Conservation (phyloP, 2,888 invertebrate species). For the Drosophila picticornis region DNA sequence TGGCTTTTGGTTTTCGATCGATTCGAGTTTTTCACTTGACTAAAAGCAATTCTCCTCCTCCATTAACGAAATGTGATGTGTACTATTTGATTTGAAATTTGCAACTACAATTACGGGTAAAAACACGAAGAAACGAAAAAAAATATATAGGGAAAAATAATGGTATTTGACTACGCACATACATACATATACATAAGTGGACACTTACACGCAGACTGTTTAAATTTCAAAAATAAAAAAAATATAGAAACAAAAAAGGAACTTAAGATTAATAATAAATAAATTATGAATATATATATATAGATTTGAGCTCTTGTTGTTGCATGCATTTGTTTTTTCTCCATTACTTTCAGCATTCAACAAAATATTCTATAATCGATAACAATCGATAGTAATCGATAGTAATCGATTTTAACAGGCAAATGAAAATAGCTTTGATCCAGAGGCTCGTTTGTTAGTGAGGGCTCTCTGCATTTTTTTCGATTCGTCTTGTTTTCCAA, state of each 20-base stretch:
- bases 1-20: slow-evolving; percentile 4
- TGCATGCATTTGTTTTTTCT: slow-evolving; percentile 55
- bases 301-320: slow-evolving; percentile 61
- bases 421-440: slow-evolving; percentile 34
- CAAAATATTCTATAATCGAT: slow-evolving; percentile 23
- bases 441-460: slow-evolving; percentile 16
- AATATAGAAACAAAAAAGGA: slow-evolving; percentile 1
- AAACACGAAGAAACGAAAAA: slow-evolving; percentile 40
- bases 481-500: slow-evolving; percentile 1
- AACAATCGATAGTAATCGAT: slow-evolving; percentile 1
- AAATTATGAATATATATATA: slow-evolving; percentile 41
- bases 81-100: slow-evolving; percentile 65
- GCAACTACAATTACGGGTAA: slow-evolving; percentile 78
- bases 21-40: slow-evolving; percentile 5
- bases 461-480: background rate
- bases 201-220: slow-evolving; percentile 52
- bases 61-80: slow-evolving; percentile 67
- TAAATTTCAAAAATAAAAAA: slow-evolving; percentile 27
- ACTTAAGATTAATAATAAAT: slow-evolving; percentile 25
- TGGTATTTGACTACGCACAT: slow-evolving; percentile 22
- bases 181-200: slow-evolving; percentile 31
- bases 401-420: background rate
- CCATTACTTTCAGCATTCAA: slow-evolving; percentile 40
- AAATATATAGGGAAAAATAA: slow-evolving; percentile 21
- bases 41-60: slow-evolving; percentile 21